Conservation (phyloP, 1,140 invertebrate genomes). For the Metopolophium dirhodum region DNA sequence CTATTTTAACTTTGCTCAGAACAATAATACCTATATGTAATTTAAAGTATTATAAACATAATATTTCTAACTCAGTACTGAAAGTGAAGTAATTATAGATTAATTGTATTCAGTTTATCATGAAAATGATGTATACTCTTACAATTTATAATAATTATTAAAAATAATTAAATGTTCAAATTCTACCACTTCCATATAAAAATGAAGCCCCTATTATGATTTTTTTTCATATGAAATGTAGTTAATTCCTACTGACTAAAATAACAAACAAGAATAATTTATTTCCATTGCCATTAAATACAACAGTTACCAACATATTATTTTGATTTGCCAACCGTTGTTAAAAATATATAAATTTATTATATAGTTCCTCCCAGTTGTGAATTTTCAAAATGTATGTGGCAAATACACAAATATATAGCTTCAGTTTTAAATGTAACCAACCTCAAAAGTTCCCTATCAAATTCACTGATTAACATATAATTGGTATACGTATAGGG, state of each 20-base stretch:
- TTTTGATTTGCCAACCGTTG: neutral
- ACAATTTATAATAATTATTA: too few species aligned
- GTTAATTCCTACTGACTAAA: neutral
- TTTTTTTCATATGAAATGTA: neutral
- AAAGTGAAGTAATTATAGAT: neutral
- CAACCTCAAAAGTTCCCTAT: neutral
- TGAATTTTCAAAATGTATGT: neutral
- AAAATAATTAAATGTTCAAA: fast-evolving
- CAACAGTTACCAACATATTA: too few species aligned
- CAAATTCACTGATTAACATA: neutral
- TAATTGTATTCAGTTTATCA: too few species aligned
- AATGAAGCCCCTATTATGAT: neutral
- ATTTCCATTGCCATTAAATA: too few species aligned
- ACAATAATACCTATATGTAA: neutral
- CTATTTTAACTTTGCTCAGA: neutral
- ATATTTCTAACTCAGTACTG: neutral
- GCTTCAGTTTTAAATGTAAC: neutral
- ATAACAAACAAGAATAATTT: neutral
- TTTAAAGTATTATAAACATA: neutral
- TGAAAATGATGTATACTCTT: too few species aligned
- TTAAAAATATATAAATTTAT: neutral
- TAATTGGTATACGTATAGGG: neutral
- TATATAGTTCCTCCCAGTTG: too few species aligned
- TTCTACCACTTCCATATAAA: neutral
- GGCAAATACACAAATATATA: neutral